These are phyloP conservation scores for Rhamphomyia laevipes DNA, from an alignment of 2,888 invertebrate species.

Conservation along the genomic window DNA sequence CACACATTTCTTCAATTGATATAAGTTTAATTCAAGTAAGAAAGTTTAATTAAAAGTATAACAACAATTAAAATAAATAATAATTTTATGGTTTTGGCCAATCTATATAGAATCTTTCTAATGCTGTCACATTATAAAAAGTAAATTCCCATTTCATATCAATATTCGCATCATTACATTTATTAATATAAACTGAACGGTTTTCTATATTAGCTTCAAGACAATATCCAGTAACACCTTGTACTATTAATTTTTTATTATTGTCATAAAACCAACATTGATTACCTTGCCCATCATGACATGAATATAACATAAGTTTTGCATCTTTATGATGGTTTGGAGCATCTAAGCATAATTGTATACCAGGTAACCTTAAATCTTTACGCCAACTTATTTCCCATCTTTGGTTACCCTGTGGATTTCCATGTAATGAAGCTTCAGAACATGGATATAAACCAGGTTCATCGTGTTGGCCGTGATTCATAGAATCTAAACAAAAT, in stretches of 20 bases:
- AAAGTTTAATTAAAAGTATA: too few species aligned
- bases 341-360: slow-evolving; percentile 75
- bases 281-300: slow-evolving; percentile 86
- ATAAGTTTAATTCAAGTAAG: too few species aligned
- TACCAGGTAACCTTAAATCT: slow-evolving; percentile 36
- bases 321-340: slow-evolving; percentile 55
- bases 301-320: slow-evolving; percentile 67
- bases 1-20: too few species aligned
- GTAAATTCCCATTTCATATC: slow-evolving; percentile 35
- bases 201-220: slow-evolving; percentile 58
- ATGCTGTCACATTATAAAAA: slow-evolving; percentile 26
- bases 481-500: slow-evolving; percentile 62
- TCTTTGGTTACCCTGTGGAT: slow-evolving; percentile 29
- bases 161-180: slow-evolving; percentile 41
- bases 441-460: too few species aligned
- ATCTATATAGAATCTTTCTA: too few species aligned
- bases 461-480: slow-evolving; percentile 37
- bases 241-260: slow-evolving; percentile 40
- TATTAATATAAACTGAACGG: slow-evolving; percentile 49
- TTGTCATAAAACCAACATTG: slow-evolving; percentile 78
- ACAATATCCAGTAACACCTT: slow-evolving; percentile 53
- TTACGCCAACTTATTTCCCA: slow-evolving; percentile 32
- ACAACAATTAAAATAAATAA: too few species aligned
- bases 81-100: too few species aligned
- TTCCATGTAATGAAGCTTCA: slow-evolving; percentile 18